Percentiles rank a stretch among this genome's conserved stretches.
Evolutionary conservation across 2,888 invertebrate species (phyloP).

Genomic region (Troglohyphantes excavatus): DNA sequence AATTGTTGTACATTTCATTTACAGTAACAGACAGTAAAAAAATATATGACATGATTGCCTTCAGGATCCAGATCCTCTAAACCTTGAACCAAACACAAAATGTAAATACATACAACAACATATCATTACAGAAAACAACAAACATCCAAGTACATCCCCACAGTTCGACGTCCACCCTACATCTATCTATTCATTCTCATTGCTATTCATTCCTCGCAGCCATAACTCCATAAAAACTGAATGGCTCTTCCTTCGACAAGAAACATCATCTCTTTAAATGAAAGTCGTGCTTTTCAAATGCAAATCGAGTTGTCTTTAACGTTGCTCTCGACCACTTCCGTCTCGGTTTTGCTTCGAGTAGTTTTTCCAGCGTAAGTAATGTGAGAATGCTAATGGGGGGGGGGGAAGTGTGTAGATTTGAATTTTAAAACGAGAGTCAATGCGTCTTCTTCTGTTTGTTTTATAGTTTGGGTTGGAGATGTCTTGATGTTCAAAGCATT

Average conservation of each 20-base stretch:
- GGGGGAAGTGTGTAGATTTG: neutral
- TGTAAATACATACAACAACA: too few relatives aligned
- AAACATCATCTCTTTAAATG: neutral
- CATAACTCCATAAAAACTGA: neutral
- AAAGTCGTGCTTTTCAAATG: slow-evolving; percentile 20
- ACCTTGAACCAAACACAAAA: too few relatives aligned
- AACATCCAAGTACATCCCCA: too few relatives aligned
- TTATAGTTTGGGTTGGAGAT: neutral
- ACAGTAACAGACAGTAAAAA: too few relatives aligned
- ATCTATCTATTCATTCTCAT: neutral
- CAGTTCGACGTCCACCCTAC: too few relatives aligned
- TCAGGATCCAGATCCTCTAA: too few relatives aligned
- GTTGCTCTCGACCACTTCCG: neutral
- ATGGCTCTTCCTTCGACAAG: neutral
- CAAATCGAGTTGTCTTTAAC: slow-evolving; percentile 6
- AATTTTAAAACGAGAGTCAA: neutral
- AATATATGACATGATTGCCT: too few relatives aligned
- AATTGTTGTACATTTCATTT: too few relatives aligned
- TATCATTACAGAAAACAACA: too few relatives aligned
- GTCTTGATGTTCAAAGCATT: too few relatives aligned
- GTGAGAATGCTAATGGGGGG: neutral
- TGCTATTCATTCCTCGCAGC: neutral
- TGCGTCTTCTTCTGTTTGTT: neutral
- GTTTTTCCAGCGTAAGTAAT: neutral
- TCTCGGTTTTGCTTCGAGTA: neutral